Conservation (phyloP, 2,888 invertebrate species). For the Aspidiotus destructor region DNA sequence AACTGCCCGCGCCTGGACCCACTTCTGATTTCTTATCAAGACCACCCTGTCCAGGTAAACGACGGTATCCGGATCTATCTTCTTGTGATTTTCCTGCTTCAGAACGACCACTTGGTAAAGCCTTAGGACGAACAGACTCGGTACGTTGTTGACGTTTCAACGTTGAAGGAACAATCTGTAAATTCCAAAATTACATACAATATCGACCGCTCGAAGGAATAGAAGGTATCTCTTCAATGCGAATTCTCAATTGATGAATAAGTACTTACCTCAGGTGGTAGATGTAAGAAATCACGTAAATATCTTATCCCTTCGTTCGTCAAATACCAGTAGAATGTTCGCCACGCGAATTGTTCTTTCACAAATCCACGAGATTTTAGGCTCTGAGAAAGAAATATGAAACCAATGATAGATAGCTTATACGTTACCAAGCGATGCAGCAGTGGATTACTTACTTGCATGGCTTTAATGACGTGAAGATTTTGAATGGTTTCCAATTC, state of each 20-base stretch:
- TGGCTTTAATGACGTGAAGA: constrained; percentile 95
- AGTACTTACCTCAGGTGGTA: constrained; percentile 66
- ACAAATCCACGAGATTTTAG: constrained; percentile 93
- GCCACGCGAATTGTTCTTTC: constrained; percentile 99
- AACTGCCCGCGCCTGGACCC: constrained; percentile 83
- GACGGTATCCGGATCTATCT: constrained; percentile 73
- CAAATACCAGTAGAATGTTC: constrained; percentile 98
- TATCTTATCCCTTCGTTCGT: constrained; percentile 98
- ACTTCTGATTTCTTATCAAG: constrained; percentile 91
- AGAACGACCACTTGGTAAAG: constrained; percentile 57
- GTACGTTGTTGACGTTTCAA: constrained; percentile 81
- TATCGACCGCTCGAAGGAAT: no score
- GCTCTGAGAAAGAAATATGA: constrained; percentile 49
- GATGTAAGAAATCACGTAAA: constrained; percentile 84
- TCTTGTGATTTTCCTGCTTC: constrained; percentile 62
- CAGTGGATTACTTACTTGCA: constrained; percentile 54
- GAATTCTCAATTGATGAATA: no score
- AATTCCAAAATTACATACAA: no score
- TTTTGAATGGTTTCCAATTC: constrained; percentile 91
- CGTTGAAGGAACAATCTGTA: constrained; percentile 87
- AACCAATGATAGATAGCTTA: no score
- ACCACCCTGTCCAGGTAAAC: constrained; percentile 57
- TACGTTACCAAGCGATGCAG: no score
- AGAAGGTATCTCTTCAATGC: not conserved
- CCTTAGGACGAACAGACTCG: constrained; percentile 66